Base-by-base conservation (phyloP, 2,888 invertebrate species). In the Microchrysa polita region DNA sequence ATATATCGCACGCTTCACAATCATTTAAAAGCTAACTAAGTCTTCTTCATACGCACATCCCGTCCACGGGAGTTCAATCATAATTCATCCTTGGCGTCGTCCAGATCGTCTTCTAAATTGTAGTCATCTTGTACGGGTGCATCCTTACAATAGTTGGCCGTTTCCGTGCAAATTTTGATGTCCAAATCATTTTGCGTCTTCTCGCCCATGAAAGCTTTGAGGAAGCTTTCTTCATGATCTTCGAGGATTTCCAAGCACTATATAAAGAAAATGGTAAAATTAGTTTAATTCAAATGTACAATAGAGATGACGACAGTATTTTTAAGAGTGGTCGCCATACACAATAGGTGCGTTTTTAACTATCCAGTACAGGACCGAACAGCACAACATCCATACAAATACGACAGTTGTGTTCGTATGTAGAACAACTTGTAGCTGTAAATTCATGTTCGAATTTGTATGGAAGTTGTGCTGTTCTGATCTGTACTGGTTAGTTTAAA, bases 81-180 rank as follows among this genome's bases (percentile, higher is more conserved):
- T 78, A 85, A 78, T 77, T 85, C 84, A 48, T 85, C 83, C 74
- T 78, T 73, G 18, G 76, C 77, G 18, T 82, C 80, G 60, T 80
- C 82, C 16, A 82, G 81, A 20, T 82, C 80, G 60, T 80, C 82
- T 48, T 81, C 81, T 67, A 83, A 81, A 67, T 83, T 80, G 48
- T 84, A 83, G 5, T 85, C 84, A 12, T 83, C 83, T 67, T 84
- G 82, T 1, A 82, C 76, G 44, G 82, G 80, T 34, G 82, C 81
- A 71, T 86, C 84, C 12, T 83, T 81, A 77, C 89, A 90, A 72
- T 87, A 84, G 34, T 85, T 83, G 0, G 88, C 83, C 57, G 83
- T 80, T 67, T 84, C 81, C 5, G 86, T 85, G 78, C 90, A 90
- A 75, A 90, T 85, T 80, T 85, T 84, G 40, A 85, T 82, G 77